Base-by-base conservation (phyloP, 2,888 invertebrate genomes). In the Frankliniella intonsa region DNA sequence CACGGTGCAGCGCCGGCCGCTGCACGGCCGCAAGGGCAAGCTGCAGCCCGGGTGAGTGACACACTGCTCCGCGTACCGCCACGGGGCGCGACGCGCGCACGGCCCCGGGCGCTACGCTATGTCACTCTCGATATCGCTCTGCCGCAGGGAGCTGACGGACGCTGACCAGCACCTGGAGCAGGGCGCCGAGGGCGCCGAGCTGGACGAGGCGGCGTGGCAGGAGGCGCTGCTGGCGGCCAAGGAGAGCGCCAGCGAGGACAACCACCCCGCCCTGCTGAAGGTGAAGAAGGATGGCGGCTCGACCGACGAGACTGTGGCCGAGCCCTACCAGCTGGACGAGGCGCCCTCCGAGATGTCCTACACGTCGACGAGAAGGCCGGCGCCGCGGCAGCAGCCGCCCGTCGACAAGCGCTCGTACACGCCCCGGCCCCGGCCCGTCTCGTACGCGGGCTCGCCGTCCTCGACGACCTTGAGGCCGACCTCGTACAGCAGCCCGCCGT, bases 241-340 rank as follows among this genome's bases (percentile, higher is more conserved):
- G 69, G n/a, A 69, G 22, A 69, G 69, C 69, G 69, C 69, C 9
- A 19, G n/a, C 69, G 69, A 69, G 69, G 69, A 69, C n/a, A 69
- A 69, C 69, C 69, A 69, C 69, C 69, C 69, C 69, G 69, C 69
- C n/a, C 69, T 69, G 69, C 69, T n/a, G 69, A 69, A 69, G 69
- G 69, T 10, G n/a, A 69, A 5, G n/a, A 9, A 11, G 55, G 1
- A 55, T 8, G 7, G 3, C 38, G 38, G 55, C 55, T 14, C 55
- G 69, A n/a, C 69, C 69, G 22, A 22, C 22, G 55, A 19, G 38
- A 55, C 55, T 55, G 55, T 14, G 55, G 55, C 55, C 55, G 55
- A 3, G 55, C 55, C 55, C 55, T 17, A 55, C 55, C 55, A 55
- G n/a, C 19, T 69, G 22, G 69, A 69, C n/a, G 22, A 22, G n/a